Conservation (phyloP, 2,113 vertebrate species). For the Motacilla alba region DNA sequence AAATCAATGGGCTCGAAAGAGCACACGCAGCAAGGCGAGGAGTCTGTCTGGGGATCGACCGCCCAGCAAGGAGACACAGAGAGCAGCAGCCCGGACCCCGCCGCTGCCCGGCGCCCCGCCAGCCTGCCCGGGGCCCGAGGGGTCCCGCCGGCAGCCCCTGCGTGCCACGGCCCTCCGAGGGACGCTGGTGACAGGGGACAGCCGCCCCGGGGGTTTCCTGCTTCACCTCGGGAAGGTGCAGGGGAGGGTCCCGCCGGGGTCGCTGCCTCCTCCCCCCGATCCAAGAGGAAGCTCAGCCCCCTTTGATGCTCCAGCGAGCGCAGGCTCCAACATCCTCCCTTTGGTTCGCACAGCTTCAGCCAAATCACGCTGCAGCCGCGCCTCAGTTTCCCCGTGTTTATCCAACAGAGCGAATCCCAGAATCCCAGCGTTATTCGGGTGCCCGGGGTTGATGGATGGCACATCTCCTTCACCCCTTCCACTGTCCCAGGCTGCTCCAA, state of each 20-base stretch:
- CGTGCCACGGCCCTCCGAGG: fast-evolving
- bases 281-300: not conserved
- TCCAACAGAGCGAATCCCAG: not conserved
- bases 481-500: fast-evolving
- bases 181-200: fast-evolving
- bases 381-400: constrained; percentile 1
- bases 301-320: not conserved
- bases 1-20: constrained; percentile 69
- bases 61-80: constrained; percentile 36
- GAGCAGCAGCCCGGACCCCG: constrained; percentile 15
- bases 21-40: constrained; percentile 63
- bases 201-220: fast-evolving
- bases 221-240: not conserved
- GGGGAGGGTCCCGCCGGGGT: not conserved
- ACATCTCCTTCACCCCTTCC: fast-evolving
- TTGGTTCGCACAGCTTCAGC: fast-evolving
- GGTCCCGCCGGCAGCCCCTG: not conserved
- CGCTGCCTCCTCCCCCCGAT: not conserved
- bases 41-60: constrained; percentile 67
- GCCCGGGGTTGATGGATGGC: not conserved
- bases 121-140: not conserved
- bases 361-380: not conserved
- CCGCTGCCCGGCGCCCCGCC: not conserved
- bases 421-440: not conserved
- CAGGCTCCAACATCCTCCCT: fast-evolving